These are phyloP conservation scores for Parnassius orleans DNA, from an alignment of 2,888 invertebrate genomes.

Conservation along the genomic window DNA sequence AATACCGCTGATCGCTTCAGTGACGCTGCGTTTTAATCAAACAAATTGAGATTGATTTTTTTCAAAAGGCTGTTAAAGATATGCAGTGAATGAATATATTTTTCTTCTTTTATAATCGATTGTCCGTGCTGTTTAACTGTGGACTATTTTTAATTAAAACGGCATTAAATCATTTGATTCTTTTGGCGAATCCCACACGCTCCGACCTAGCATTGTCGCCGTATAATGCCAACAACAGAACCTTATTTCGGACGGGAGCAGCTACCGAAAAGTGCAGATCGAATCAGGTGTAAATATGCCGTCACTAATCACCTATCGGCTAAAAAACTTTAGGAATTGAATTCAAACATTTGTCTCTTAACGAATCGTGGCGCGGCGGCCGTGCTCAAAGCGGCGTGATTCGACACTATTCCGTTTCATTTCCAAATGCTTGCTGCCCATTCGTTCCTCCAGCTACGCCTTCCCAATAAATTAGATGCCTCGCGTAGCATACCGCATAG, in stretches of 20 bases:
- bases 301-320: conserved; percentile 63
- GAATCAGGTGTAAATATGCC: conserved; percentile 66
- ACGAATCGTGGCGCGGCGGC: conserved; percentile 79
- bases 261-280: conserved; percentile 62
- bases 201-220: conserved; percentile 11
- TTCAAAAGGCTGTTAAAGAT: conserved; percentile 24
- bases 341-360: conserved; percentile 80
- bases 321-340: conserved; percentile 72
- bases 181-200: conserved; percentile 21
- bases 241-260: conserved; percentile 59
- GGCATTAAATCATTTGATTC: conserved; percentile 30
- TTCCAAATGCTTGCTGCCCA: conserved; percentile 77
- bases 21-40: conserved; percentile 39
- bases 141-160: conserved; percentile 30
- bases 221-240: conserved; percentile 49
- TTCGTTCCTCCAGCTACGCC: conserved; percentile 78
- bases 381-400: conserved; percentile 75
- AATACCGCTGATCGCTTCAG: conserved; percentile 55
- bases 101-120: conserved; percentile 24
- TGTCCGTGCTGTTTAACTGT: conserved; percentile 17
- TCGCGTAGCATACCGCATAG: conserved; percentile 71
- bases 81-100: conserved; percentile 21
- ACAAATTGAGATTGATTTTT: conserved; percentile 38
- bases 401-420: conserved; percentile 70
- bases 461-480: conserved; percentile 79